These are phyloP conservation scores for Anseranas semipalmata DNA, from an alignment of 2,113 vertebrate species.

Conservation along the genomic window DNA sequence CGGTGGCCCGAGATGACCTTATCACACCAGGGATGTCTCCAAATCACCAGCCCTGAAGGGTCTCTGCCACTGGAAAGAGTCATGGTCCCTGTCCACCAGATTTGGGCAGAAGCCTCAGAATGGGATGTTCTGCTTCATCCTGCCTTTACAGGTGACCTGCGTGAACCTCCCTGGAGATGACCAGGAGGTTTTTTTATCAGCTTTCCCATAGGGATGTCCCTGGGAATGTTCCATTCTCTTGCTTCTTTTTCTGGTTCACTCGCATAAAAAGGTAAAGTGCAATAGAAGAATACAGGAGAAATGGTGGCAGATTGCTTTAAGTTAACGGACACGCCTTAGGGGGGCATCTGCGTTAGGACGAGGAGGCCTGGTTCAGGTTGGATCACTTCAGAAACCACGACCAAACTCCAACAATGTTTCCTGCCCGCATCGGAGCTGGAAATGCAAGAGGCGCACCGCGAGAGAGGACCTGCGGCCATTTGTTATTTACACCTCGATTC, in stretches of 20 bases:
- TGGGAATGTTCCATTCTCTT: slow-evolving; percentile 44
- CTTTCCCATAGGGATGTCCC: neutral
- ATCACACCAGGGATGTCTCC: slow-evolving; percentile 4
- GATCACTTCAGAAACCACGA: slow-evolving; percentile 57
- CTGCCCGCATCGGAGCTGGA: slow-evolving; percentile 49
- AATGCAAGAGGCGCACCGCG: slow-evolving; percentile 44
- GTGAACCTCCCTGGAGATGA: neutral
- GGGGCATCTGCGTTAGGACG: neutral
- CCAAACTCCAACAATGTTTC: slow-evolving; percentile 55
- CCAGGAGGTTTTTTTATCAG: neutral
- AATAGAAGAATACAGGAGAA: slow-evolving; percentile 47
- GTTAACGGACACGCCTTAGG: neutral
- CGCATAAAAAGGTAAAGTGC: slow-evolving; percentile 37
- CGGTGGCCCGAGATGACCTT: neutral
- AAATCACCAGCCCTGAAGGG: slow-evolving; percentile 39
- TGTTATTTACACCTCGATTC: slow-evolving; percentile 32
- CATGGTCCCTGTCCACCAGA: neutral
- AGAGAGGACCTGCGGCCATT: slow-evolving; percentile 16
- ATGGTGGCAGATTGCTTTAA: slow-evolving; percentile 45
- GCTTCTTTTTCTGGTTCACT: slow-evolving; percentile 9
- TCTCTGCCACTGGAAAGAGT: neutral
- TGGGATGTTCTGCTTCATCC: slow-evolving; percentile 40
- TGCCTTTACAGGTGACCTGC: neutral
- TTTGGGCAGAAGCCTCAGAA: slow-evolving; percentile 50
- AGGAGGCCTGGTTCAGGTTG: slow-evolving; percentile 46